phyloP scores from a whole-genome alignment of 2,797 vertebrate species.

The Urocyon cinereoargenteus region DNA sequence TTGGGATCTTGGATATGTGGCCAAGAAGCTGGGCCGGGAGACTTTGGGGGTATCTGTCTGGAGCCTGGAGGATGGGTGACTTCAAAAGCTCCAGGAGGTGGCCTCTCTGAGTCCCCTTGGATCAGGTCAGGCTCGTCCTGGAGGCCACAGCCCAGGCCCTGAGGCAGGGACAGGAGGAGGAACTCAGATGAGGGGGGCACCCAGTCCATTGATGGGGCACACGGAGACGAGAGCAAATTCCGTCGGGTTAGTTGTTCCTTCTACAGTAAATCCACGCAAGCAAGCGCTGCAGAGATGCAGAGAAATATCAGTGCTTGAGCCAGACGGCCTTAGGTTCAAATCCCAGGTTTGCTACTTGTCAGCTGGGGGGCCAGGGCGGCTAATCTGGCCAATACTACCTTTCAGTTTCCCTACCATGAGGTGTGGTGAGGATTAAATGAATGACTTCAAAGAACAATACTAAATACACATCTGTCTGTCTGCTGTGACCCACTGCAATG shows the following conservation, averaged over 20 bases:
- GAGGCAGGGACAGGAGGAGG: not conserved
- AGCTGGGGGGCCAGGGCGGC: not conserved
- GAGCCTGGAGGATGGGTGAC: not conserved
- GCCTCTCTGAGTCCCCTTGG: not conserved
- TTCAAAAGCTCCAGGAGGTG: not conserved
- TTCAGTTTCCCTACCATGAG: not conserved
- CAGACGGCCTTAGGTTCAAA: not conserved
- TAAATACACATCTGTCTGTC: not conserved
- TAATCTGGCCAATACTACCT: not conserved
- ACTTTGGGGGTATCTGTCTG: not conserved
- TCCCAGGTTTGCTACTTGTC: not conserved
- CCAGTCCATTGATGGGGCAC: not conserved
- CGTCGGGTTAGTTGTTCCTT: not conserved
- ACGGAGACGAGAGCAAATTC: not conserved
- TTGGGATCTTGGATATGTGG: not conserved
- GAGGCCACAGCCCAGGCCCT: not conserved
- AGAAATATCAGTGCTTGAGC: not conserved
- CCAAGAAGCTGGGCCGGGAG: not conserved
- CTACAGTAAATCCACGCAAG: not conserved
- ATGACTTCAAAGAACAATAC: not conserved
- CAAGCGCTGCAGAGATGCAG: not conserved
- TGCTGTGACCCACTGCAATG: not conserved
- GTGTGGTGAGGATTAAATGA: not conserved
- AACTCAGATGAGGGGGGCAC: fast-evolving
- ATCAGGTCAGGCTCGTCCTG: not conserved